phyloP scores from a whole-genome alignment of 2,113 vertebrate species.

The Cyanistes caeruleus region DNA sequence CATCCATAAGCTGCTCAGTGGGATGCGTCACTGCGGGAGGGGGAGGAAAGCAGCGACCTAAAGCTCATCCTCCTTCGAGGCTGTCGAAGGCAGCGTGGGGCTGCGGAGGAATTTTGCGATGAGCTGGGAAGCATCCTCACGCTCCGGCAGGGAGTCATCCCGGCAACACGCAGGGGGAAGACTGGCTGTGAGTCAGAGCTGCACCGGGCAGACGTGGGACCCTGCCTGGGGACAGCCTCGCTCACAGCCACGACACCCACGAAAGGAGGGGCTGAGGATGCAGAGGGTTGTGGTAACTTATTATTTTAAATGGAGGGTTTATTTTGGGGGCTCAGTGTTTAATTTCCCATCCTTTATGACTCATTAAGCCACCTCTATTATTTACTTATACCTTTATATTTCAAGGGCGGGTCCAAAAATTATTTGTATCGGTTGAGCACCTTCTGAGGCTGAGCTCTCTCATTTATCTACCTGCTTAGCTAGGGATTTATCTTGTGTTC shows the following conservation, averaged over 20 bases:
- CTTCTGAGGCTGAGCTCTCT: neutral
- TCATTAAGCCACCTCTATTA: slow-evolving; percentile 15
- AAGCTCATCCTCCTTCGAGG: neutral
- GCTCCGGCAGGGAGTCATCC: neutral
- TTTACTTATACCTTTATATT: slow-evolving; percentile 10
- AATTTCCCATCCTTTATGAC: slow-evolving; percentile 36
- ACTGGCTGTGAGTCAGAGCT: neutral
- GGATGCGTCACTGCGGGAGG: neutral
- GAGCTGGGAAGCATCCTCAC: neutral
- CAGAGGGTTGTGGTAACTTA: neutral
- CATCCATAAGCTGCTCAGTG: neutral
- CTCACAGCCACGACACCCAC: fast-evolving
- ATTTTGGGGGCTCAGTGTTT: neutral
- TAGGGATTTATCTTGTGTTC: slow-evolving; percentile 7
- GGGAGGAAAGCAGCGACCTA: neutral
- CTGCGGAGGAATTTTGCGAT: neutral
- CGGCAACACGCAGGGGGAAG: neutral
- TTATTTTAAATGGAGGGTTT: neutral
- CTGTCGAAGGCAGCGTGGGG: neutral
- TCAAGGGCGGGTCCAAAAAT: slow-evolving; percentile 3
- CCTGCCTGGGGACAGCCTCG: neutral
- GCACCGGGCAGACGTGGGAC: fast-evolving
- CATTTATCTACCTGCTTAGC: slow-evolving; percentile 24
- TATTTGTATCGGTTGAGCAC: slow-evolving; percentile 20
- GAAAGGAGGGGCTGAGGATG: neutral